Conservation (phyloP, 2,888 invertebrate genomes). For the Glyphotaelius pellucidus region DNA sequence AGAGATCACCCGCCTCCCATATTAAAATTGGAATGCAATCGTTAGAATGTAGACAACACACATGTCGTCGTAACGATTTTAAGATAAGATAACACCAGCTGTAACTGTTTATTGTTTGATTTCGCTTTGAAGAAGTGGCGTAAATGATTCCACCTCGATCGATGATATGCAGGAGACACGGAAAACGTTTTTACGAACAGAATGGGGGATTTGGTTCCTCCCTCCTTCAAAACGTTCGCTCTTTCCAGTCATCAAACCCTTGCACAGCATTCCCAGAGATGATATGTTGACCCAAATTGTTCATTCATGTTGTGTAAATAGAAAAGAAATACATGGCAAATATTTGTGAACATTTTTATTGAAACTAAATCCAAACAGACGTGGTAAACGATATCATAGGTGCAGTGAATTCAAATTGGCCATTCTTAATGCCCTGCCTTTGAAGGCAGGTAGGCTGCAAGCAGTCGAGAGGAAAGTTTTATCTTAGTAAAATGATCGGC, state of each 20-base stretch:
- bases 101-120: background rate
- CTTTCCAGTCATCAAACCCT: background rate
- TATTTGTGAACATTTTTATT: background rate
- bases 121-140: background rate
- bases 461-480: conserved; percentile 40
- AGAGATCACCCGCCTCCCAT: too few relatives aligned
- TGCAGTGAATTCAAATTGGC: background rate
- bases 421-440: background rate
- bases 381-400: background rate
- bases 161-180: background rate
- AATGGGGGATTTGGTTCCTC: background rate
- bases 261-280: background rate
- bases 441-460: background rate
- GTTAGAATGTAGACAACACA: background rate
- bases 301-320: too few relatives aligned
- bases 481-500: background rate
- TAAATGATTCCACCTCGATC: background rate
- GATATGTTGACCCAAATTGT: too few relatives aligned
- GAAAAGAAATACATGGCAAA: background rate
- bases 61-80: too few relatives aligned
- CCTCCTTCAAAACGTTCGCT: background rate
- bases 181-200: background rate
- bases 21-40: background rate
- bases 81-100: background rate
- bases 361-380: background rate